These are phyloP conservation scores for Rhagophthalmus giganteus DNA, from an alignment of 2,888 invertebrate species.

Conservation along the genomic window DNA sequence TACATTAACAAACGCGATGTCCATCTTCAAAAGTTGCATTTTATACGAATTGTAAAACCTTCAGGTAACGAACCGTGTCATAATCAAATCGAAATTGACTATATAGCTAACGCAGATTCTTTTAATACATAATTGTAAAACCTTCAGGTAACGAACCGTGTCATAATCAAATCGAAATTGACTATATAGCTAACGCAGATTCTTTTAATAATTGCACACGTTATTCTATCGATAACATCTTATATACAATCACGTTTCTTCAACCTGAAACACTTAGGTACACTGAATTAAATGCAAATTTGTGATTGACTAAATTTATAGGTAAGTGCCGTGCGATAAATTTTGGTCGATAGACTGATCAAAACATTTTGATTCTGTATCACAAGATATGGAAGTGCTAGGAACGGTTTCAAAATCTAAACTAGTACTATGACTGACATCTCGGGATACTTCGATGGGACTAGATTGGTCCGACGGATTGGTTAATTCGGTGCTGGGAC, in stretches of 20 bases:
- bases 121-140: background rate
- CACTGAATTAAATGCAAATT: background rate
- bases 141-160: background rate
- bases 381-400: constrained; percentile 12
- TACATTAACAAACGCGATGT: no score
- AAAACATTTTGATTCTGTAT: constrained; percentile 6
- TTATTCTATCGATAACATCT: no score
- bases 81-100: no score
- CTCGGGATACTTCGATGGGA: constrained; percentile 14
- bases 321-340: constrained; percentile 1
- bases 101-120: no score
- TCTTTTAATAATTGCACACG: no score
- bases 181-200: no score
- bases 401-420: constrained; percentile 11
- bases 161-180: no score
- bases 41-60: background rate
- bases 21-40: no score
- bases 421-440: constrained; percentile 18
- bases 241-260: no score
- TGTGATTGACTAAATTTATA: background rate
- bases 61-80: background rate
- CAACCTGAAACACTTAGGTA: no score
- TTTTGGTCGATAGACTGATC: constrained; percentile 4
- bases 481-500: constrained; percentile 50
- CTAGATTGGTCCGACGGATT: constrained; percentile 36